Evolutionary conservation across 1,140 invertebrate genomes (phyloP), one percentile per base, ranked within the genome.

Genomic region (Galleria mellonella): DNA sequence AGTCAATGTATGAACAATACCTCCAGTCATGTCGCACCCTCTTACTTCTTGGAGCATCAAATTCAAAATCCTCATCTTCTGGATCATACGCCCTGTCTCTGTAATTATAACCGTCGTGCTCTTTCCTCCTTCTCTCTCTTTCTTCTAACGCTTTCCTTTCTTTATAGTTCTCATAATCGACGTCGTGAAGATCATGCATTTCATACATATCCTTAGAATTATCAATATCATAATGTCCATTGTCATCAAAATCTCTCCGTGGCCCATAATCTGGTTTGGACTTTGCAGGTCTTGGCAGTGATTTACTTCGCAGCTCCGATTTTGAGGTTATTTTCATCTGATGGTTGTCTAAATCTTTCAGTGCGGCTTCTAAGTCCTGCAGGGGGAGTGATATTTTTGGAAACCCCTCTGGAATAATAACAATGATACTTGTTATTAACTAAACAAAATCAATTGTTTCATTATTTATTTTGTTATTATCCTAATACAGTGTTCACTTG

Each of bases 371-470:
- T 29, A 85, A 52, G 43, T 85, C 82, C 67, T 77, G 73, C 4
- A 85, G 43, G 0, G 82, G 78, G 9, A 85, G 43, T 1, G 78
- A 76, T 43, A 85, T 79, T 55, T 72, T 82, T 10, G 82, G 82
- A 30, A 79, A 83, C 0, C 73, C 72, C 30, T 72, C 78, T 81
- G 67, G 5, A 59, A 67, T 37, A 47, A n/a, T 11, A 32, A 17
- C n/a, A n/a, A n/a, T n/a, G n/a, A 23, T 6, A 23, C 17, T 23
- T 23, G 2, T 23, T 23, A 23, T 23, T 23, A 23, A 23, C n/a
- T n/a, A 23, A 23, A 23, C 17, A n/a, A n/a, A n/a, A n/a, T n/a
- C n/a, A n/a, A n/a, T 23, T 23, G 17, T 23, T 23, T 23, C 17
- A 23, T 23, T 23, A 23, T 3, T 23, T 23, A n/a, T n/a, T n/a